phyloP scores from a whole-genome alignment of 2,797 vertebrate species.

The Thripadectes ignobilis region DNA sequence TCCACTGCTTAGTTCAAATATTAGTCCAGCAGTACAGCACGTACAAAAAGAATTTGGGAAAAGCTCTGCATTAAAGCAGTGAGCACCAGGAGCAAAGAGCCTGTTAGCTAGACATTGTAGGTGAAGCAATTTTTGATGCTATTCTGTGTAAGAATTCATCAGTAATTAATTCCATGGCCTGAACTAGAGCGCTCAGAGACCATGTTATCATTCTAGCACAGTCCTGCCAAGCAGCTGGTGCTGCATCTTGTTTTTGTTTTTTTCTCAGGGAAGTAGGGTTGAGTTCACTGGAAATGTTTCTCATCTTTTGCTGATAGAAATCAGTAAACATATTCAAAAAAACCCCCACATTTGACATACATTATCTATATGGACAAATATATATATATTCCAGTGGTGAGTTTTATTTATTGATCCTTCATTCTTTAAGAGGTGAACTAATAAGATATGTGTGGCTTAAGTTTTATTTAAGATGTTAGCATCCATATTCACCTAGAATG shows the following conservation, averaged over 20 bases:
- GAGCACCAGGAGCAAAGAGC: not conserved
- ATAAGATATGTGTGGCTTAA: not conserved
- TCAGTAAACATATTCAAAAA: not conserved
- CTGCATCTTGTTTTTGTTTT: not conserved
- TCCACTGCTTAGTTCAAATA: fast-evolving
- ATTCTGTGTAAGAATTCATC: not conserved
- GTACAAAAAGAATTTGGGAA: not conserved
- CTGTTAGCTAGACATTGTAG: not conserved
- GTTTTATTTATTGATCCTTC: not conserved
- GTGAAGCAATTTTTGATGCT: not conserved
- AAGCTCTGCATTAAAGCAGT: not conserved
- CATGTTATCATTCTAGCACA: not conserved
- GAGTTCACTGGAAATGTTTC: conserved; percentile 15
- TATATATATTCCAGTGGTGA: not conserved
- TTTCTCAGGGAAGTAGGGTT: not conserved
- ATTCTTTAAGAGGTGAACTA: not conserved
- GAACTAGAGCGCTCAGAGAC: not conserved
- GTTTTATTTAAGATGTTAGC: not conserved
- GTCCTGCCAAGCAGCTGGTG: conserved; percentile 55
- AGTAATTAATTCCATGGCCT: not conserved
- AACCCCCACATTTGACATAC: not conserved
- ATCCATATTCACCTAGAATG: not conserved
- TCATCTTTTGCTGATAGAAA: not conserved
- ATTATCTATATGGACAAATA: not conserved
- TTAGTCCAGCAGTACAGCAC: not conserved